Conservation (phyloP, 1,140 invertebrate species). For the Polyergus mexicanus region DNA sequence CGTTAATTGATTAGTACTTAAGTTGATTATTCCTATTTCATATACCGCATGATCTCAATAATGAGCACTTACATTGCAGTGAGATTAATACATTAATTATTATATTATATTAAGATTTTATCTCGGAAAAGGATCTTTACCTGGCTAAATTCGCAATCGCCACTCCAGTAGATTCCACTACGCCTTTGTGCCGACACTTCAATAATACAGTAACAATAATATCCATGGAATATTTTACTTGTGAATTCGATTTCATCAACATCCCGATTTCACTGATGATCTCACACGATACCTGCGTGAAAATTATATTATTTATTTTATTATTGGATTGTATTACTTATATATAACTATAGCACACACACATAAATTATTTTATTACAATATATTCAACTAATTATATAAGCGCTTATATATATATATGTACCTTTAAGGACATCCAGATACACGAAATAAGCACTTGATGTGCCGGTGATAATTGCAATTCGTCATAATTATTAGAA, state of each 20-base stretch:
- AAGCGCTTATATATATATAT: slow-evolving; percentile 44
- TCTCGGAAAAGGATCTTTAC: slow-evolving; percentile 62
- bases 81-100: slow-evolving; percentile 26
- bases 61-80: neutral
- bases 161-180: slow-evolving; percentile 91
- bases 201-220: slow-evolving; percentile 89
- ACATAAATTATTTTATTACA: slow-evolving; percentile 12
- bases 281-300: slow-evolving; percentile 87
- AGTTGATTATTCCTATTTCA: neutral
- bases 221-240: slow-evolving; percentile 85
- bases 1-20: neutral
- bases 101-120: slow-evolving; percentile 57
- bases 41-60: neutral
- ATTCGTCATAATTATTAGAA: slow-evolving; percentile 78
- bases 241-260: slow-evolving; percentile 79
- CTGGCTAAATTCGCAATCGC: slow-evolving; percentile 87
- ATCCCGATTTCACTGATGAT: slow-evolving; percentile 84
- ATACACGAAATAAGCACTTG: slow-evolving; percentile 91
- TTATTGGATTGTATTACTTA: neutral
- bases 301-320: slow-evolving; percentile 42
- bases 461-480: slow-evolving; percentile 88
- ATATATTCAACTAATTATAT: slow-evolving; percentile 21
- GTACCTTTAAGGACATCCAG: slow-evolving; percentile 93
- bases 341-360: neutral
- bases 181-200: slow-evolving; percentile 93